phyloP scores from a whole-genome alignment of 1,140 invertebrate genomes.

The Cydia fagiglandana region DNA sequence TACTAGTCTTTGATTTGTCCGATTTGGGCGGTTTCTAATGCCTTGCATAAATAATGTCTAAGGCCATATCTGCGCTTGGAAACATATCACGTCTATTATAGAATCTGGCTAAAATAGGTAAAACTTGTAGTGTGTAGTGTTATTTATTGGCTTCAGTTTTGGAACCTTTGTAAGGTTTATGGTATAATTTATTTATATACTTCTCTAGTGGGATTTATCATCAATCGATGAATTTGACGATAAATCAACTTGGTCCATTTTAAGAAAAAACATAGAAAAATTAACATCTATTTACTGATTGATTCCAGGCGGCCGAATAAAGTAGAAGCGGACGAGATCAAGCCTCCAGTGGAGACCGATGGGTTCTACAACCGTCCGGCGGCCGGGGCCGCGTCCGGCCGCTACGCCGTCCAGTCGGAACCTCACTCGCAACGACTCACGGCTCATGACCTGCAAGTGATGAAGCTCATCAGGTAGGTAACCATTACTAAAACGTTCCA shows the following conservation, averaged over 20 bases:
- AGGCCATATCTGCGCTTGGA: neutral
- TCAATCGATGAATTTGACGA: no score
- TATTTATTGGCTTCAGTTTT: no score
- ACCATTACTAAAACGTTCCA: no score
- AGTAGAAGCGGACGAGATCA: constrained; percentile 50
- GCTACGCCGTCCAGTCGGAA: constrained; percentile 52
- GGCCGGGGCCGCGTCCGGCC: constrained; percentile 45
- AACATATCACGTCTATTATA: no score
- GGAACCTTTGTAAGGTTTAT: no score
- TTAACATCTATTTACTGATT: no score
- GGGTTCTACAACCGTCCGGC: constrained; percentile 65
- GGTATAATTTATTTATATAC: no score
- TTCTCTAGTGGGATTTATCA: no score
- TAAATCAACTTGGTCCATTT: no score
- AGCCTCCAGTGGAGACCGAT: constrained; percentile 48
- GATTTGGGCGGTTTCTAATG: neutral
- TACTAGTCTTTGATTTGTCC: neutral
- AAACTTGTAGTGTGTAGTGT: no score
- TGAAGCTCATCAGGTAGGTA: neutral
- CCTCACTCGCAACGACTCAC: constrained; percentile 13
- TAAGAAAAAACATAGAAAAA: no score
- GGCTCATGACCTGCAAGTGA: neutral
- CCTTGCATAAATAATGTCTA: neutral
- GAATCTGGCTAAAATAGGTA: no score
- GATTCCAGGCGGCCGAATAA: constrained; percentile 34